phyloP scores from a whole-genome alignment of 2,113 vertebrate species.

The Colinus virginianus region DNA sequence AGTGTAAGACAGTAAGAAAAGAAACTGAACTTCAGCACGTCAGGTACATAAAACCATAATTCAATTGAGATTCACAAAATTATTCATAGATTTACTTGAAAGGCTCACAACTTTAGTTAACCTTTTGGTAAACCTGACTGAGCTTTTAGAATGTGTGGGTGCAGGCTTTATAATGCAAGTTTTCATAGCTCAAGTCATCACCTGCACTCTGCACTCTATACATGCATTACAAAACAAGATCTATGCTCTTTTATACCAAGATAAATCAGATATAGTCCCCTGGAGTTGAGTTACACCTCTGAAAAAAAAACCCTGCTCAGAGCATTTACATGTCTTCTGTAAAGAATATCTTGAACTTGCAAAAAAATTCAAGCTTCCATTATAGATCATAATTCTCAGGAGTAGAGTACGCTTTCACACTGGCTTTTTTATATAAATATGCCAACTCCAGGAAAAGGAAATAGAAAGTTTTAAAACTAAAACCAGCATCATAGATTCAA shows the following conservation, averaged over 20 bases:
- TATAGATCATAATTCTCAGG: not conserved
- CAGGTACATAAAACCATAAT: not conserved
- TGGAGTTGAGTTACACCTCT: not conserved
- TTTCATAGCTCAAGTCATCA: slow-evolving; percentile 22
- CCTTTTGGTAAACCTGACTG: slow-evolving; percentile 24
- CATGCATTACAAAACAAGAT: not conserved
- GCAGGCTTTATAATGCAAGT: not conserved
- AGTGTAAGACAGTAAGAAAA: not conserved
- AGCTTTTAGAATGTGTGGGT: slow-evolving; percentile 37
- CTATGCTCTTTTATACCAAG: not conserved
- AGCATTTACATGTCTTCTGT: not conserved
- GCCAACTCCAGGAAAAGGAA: not conserved
- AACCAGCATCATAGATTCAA: slow-evolving; percentile 10
- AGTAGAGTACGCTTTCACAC: not conserved
- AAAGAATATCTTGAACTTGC: slow-evolving; percentile 11
- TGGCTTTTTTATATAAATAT: slow-evolving; percentile 7
- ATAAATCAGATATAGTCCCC: not conserved
- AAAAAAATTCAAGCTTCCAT: slow-evolving; percentile 1
- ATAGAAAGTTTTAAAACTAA: slow-evolving; percentile 42
- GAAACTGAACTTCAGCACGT: not conserved
- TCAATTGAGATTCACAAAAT: slow-evolving; percentile 36
- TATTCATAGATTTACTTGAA: slow-evolving; percentile 19
- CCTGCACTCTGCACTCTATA: not conserved
- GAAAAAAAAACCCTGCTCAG: not conserved
- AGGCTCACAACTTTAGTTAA: slow-evolving; percentile 17